phyloP scores from a whole-genome alignment of 2,888 invertebrate genomes.

The Melieria crassipennis region DNA sequence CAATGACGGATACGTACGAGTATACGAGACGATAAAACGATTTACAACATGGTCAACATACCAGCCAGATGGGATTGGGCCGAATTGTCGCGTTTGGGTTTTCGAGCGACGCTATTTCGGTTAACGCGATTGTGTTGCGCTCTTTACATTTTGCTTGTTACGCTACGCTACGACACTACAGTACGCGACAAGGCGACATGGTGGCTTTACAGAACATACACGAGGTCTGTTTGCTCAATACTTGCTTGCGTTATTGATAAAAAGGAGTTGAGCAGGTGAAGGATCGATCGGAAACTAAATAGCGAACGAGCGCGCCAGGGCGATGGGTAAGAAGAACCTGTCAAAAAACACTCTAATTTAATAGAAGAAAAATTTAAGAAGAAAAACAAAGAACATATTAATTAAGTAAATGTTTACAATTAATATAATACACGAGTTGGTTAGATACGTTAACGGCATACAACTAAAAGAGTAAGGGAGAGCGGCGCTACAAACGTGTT shows the following conservation, averaged over 20 bases:
- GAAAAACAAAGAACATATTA: constrained; percentile 15
- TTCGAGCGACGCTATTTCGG: background rate
- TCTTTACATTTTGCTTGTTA: background rate
- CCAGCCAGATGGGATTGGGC: background rate
- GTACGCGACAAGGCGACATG: background rate
- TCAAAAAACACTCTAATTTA: constrained; percentile 13
- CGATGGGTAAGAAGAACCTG: constrained; percentile 7
- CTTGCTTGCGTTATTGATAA: background rate
- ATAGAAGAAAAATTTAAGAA: constrained; percentile 7
- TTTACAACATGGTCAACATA: constrained; percentile 27
- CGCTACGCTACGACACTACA: no score
- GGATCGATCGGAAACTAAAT: background rate
- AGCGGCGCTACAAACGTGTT: no score
- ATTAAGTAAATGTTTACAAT: constrained; percentile 5
- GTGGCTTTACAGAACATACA: background rate
- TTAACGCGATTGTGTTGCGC: background rate
- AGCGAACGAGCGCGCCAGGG: background rate
- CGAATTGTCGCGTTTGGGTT: no score
- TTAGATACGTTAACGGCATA: no score
- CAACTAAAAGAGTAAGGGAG: no score
- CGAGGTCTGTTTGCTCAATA: background rate
- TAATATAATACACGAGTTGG: background rate
- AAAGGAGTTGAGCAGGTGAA: background rate
- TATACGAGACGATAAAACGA: constrained; percentile 17
- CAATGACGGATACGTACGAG: constrained; percentile 10